Percentiles rank a stretch among this genome's conserved stretches.
phyloP scores from a whole-genome alignment of 2,888 invertebrate species.

The Eupeodes latifasciatus region DNA sequence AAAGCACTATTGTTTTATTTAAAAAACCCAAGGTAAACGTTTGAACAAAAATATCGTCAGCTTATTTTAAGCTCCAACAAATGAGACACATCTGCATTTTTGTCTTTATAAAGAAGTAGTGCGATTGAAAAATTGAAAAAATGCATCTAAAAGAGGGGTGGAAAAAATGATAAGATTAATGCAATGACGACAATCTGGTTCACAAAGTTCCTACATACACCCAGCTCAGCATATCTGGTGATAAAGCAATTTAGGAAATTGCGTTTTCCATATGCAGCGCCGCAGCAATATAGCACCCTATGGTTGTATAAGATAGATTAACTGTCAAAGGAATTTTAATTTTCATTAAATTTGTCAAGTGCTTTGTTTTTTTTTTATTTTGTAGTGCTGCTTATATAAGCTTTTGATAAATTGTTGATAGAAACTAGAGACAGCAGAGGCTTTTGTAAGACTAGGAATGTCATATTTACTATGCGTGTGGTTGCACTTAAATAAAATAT shows the following conservation, averaged over 20 bases:
- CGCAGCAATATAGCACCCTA: not conserved
- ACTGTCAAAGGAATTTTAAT: not conserved
- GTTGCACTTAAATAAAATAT: too few relatives aligned
- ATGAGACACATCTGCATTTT: not conserved
- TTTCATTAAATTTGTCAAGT: not conserved
- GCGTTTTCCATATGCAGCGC: not conserved
- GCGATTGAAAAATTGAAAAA: not conserved
- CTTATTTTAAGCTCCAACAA: too few relatives aligned
- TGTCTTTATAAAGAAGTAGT: not conserved
- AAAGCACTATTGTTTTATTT: too few relatives aligned
- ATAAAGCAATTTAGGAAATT: conserved; percentile 8
- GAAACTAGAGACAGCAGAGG: not conserved
- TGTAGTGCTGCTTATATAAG: not conserved
- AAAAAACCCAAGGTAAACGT: too few relatives aligned
- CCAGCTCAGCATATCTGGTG: too few relatives aligned
- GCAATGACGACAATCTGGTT: conserved; percentile 6
- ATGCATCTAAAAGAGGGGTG: not conserved
- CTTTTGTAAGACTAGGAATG: too few relatives aligned
- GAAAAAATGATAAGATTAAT: conserved; percentile 5
- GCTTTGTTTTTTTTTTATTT: not conserved
- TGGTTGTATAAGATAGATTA: not conserved
- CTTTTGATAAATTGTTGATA: not conserved
- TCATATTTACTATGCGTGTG: too few relatives aligned
- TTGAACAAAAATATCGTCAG: too few relatives aligned
- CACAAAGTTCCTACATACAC: not conserved